A percentile compares a stretch with the other conserved stretches of the same genome.
Conservation (phyloP, 2,888 invertebrate species). For the Diaperis boleti region DNA sequence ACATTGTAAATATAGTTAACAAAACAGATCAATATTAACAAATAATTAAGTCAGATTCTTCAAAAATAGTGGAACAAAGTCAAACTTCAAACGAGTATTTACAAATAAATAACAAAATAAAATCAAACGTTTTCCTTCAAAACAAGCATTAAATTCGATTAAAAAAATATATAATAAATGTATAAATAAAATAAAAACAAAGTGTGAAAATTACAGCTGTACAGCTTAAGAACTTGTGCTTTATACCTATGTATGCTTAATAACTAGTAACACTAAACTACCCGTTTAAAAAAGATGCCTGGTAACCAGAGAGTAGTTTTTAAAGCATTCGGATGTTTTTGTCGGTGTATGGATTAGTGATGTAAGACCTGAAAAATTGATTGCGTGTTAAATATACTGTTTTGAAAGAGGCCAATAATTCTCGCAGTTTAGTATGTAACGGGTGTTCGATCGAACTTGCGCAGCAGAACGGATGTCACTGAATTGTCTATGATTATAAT, state of each 20-base stretch:
- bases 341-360: constrained; percentile 75
- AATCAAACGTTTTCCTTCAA: constrained; percentile 31
- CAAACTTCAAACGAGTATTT: constrained; percentile 43
- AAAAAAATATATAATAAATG: constrained; percentile 44
- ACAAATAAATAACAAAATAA: constrained; percentile 43
- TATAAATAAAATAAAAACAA: constrained; percentile 40
- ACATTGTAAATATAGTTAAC: constrained; percentile 30
- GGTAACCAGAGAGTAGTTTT: constrained; percentile 45
- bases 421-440: too few species aligned
- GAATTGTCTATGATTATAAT: too few species aligned
- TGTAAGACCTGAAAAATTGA: constrained; percentile 75
- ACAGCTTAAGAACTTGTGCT: constrained; percentile 47
- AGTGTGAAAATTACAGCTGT: constrained; percentile 37
- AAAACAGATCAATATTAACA: constrained; percentile 27
- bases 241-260: constrained; percentile 37
- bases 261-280: constrained; percentile 47
- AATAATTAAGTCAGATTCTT: constrained; percentile 19
- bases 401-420: too few species aligned
- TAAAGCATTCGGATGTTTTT: constrained; percentile 75
- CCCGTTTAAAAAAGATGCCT: constrained; percentile 48
- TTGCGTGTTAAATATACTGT: too few species aligned
- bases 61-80: constrained; percentile 28
- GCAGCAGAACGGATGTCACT: too few species aligned
- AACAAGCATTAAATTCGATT: constrained; percentile 33
- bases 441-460: too few species aligned